Percentiles rank a stretch among this genome's conserved stretches.
phyloP scores from a whole-genome alignment of 2,797 vertebrate species.

The Parotocinclus haroldoi region DNA sequence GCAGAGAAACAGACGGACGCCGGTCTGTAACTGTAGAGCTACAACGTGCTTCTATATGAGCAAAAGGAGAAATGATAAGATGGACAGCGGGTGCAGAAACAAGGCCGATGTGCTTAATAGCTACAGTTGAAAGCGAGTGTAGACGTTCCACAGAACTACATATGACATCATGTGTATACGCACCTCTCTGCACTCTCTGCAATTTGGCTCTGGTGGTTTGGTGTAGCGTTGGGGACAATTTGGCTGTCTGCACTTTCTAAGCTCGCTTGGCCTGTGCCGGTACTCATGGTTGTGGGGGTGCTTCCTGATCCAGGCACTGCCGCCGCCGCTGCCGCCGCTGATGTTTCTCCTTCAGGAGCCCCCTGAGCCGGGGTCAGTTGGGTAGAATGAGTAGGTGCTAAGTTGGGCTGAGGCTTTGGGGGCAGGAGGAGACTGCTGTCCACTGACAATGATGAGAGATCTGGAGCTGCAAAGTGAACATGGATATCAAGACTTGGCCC shows the following conservation, averaged over 20 bases:
- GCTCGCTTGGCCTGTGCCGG: slow-evolving; percentile 66
- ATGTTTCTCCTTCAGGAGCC: slow-evolving; percentile 67
- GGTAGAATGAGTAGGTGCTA: slow-evolving; percentile 50
- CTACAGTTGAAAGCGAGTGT: too few relatives aligned
- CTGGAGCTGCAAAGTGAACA: slow-evolving; percentile 75
- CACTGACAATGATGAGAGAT: slow-evolving; percentile 83
- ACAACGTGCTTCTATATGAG: too few relatives aligned
- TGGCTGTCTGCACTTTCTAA: slow-evolving; percentile 72
- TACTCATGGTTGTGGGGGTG: slow-evolving; percentile 63
- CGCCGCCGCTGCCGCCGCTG: slow-evolving; percentile 15
- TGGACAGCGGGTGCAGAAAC: too few relatives aligned
- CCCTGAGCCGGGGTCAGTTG: slow-evolving; percentile 62
- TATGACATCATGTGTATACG: slow-evolving; percentile 33
- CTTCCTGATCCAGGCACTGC: slow-evolving; percentile 57
- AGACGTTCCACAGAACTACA: too few relatives aligned
- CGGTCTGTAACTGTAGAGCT: too few relatives aligned
- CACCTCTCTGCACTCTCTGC: slow-evolving; percentile 68
- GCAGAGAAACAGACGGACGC: too few relatives aligned
- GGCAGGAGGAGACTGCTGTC: slow-evolving; percentile 87
- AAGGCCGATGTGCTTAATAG: too few relatives aligned
- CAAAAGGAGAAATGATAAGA: too few relatives aligned
- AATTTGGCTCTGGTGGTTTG: slow-evolving; percentile 63
- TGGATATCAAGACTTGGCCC: not conserved
- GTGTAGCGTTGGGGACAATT: slow-evolving; percentile 59
- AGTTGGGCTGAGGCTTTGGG: slow-evolving; percentile 76